A percentile compares a stretch with the other conserved stretches of the same genome.
phyloP scores from a whole-genome alignment of 1,140 invertebrate species.

The Diachasma alloeum region DNA sequence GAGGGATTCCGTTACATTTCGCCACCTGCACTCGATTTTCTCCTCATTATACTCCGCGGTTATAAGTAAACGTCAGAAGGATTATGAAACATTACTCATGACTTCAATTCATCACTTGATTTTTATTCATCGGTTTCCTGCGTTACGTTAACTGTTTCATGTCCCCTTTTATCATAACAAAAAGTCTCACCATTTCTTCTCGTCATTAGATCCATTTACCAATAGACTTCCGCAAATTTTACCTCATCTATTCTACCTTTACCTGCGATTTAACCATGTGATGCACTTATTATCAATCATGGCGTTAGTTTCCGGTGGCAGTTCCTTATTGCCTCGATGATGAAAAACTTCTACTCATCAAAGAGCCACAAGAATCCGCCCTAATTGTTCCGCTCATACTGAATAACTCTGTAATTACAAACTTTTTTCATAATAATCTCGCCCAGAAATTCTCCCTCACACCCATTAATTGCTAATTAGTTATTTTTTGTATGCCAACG shows the following conservation, averaged over 20 bases:
- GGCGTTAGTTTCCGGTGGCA: constrained; percentile 1
- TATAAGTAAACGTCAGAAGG: neutral
- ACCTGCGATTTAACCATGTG: neutral
- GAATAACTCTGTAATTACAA: neutral
- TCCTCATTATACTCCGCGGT: neutral
- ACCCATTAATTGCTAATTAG: neutral
- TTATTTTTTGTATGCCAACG: neutral
- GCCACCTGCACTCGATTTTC: neutral
- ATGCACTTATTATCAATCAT: neutral
- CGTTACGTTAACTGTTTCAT: neutral
- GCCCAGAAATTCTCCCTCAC: neutral
- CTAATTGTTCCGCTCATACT: neutral
- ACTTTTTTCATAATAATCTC: neutral
- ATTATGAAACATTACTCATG: neutral
- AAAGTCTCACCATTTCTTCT: neutral
- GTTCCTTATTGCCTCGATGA: constrained; percentile 2
- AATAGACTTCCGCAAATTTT: neutral
- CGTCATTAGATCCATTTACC: neutral
- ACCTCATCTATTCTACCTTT: neutral
- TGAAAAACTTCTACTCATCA: neutral
- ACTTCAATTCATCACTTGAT: neutral
- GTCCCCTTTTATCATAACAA: neutral
- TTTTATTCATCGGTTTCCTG: neutral
- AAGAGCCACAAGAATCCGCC: neutral
- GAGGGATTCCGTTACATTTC: neutral